Conservation (phyloP, 1,140 invertebrate genomes). For the Tetramorium simillimum region DNA sequence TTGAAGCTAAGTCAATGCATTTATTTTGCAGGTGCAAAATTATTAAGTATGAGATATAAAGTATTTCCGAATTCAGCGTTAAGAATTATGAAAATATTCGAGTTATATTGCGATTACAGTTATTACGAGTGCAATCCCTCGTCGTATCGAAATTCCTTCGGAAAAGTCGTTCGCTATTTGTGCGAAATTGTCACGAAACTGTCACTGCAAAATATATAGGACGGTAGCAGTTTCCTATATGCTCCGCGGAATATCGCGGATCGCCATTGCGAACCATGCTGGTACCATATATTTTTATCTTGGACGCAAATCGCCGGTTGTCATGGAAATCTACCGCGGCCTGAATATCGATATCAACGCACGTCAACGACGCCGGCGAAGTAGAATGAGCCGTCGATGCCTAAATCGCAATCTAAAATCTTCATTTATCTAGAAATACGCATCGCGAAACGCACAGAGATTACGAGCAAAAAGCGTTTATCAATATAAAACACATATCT, state of each 20-base stretch:
- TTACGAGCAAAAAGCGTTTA: background rate
- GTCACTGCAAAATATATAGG: conserved; percentile 44
- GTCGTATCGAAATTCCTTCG: conserved; percentile 48
- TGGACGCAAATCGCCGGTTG: conserved; percentile 69
- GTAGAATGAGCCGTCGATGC: conserved; percentile 48
- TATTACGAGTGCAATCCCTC: conserved; percentile 21
- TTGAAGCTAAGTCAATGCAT: too few species aligned
- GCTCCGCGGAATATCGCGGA: conserved; percentile 31
- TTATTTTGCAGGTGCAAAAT: background rate
- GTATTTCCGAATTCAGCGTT: background rate
- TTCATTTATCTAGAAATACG: conserved; percentile 19
- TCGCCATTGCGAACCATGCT: conserved; percentile 40
- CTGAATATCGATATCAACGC: conserved; percentile 58
- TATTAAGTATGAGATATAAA: background rate
- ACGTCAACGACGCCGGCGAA: conserved; percentile 40
- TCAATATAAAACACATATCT: background rate
- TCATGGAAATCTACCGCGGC: conserved; percentile 69
- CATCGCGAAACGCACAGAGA: background rate
- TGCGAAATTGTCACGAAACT: conserved; percentile 50
- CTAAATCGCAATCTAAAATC: conserved; percentile 48
- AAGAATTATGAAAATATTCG: conserved; percentile 18
- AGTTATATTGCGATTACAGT: conserved; percentile 19
- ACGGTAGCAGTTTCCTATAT: conserved; percentile 48
- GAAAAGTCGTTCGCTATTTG: conserved; percentile 46
- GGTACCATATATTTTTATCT: conserved; percentile 61